These are phyloP conservation scores for Paramuricea clavata DNA, from an alignment of 92 coral and sea anemone species.

Conservation along the genomic window DNA sequence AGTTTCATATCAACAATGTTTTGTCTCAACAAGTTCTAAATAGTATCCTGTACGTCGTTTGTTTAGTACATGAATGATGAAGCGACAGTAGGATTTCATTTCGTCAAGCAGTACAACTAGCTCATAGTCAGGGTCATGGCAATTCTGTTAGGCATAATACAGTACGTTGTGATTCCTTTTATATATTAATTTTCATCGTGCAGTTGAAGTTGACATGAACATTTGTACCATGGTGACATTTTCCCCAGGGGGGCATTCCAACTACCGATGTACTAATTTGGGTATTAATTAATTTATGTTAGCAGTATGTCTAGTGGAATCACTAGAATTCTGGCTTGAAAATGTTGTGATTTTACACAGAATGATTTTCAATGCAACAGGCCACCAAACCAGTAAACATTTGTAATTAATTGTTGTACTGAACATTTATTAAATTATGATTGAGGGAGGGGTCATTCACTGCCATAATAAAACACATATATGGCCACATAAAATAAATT, in stretches of 20 bases:
- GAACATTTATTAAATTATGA: no score
- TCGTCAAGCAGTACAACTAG: not conserved
- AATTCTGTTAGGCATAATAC: not conserved
- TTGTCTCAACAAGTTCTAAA: slow-evolving; percentile 24
- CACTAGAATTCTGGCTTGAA: no score
- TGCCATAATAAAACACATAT: no score
- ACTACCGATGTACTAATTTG: not conserved
- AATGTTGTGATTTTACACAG: no score
- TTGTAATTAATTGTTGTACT: no score
- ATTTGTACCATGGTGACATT: not conserved
- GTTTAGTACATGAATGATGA: not conserved
- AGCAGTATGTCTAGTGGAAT: no score
- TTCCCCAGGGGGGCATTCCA: not conserved
- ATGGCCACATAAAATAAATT: no score
- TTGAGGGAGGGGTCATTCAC: no score
- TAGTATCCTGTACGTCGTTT: not conserved
- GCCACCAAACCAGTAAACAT: no score
- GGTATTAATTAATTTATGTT: not conserved
- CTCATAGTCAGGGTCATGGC: not conserved
- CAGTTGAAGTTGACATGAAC: not conserved
- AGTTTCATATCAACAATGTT: slow-evolving; percentile 32
- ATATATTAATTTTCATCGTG: no score
- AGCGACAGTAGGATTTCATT: not conserved
- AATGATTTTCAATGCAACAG: no score
- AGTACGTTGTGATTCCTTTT: not conserved